Conservation (phyloP, 1,140 invertebrate species). For the Drosophila sturtevanti region DNA sequence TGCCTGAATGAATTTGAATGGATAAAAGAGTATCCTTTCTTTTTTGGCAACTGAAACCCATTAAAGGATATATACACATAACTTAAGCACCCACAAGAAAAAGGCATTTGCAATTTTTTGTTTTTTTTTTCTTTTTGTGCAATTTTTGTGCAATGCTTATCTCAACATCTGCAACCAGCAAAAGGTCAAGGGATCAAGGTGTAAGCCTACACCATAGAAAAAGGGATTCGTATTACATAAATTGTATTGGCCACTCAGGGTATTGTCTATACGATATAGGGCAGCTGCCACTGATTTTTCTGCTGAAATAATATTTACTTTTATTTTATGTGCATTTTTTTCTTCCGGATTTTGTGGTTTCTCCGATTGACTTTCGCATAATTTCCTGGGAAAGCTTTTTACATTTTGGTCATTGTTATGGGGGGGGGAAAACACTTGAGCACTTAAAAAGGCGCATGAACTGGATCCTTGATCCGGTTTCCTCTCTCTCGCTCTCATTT, state of each 20-base stretch:
- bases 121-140: slow-evolving; percentile 24
- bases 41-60: slow-evolving; percentile 17
- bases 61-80: slow-evolving; percentile 34
- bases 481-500: slow-evolving; percentile 53
- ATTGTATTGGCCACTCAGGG: slow-evolving; percentile 7
- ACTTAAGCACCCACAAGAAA: slow-evolving; percentile 38
- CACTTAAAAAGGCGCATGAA: slow-evolving; percentile 79
- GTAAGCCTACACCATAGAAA: slow-evolving; percentile 46
- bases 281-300: slow-evolving; percentile 42
- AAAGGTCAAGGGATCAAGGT: slow-evolving; percentile 66
- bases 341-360: slow-evolving; percentile 28
- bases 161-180: slow-evolving; percentile 49
- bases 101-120: slow-evolving; percentile 20
- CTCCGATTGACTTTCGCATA: slow-evolving; percentile 48
- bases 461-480: slow-evolving; percentile 47
- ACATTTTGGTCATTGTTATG: background rate
- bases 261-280: slow-evolving; percentile 12
- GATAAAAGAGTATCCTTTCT: slow-evolving; percentile 9
- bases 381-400: slow-evolving; percentile 77
- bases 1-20: slow-evolving; percentile 5
- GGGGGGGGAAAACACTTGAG: slow-evolving; percentile 65
- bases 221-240: slow-evolving; percentile 44
- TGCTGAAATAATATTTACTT: slow-evolving; percentile 29
- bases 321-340: background rate
- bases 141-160: slow-evolving; percentile 44